Evolutionary conservation across 2,888 invertebrate species (phyloP), one percentile per base, ranked within the genome.

Genomic region (Ceriagrion tenellum): DNA sequence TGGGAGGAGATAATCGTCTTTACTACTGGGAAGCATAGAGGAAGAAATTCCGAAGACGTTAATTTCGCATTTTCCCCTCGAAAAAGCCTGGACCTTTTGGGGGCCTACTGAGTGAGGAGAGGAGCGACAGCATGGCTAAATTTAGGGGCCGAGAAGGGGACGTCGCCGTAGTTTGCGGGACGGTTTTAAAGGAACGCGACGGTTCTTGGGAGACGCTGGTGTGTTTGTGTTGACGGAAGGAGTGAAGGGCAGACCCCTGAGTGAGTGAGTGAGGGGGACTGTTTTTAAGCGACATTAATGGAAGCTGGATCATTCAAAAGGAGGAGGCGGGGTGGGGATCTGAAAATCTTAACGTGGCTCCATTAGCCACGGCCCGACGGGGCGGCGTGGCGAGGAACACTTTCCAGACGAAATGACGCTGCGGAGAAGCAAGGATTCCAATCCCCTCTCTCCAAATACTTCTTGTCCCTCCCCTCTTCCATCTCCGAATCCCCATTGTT

Each of bases 271-370:
- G 56, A 81, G 81, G 35, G n/a, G 23, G 18, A 81, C 23, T 10
- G 81, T 81, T 81, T 81, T 81, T 81, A 81, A 81, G 59, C 35
- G 81, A 26, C 81, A 81, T 81, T 81, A 81, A 81, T 81, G 81
- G 81, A 81, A 35, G 35, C 81, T 16, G 81, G 81, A 81, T 81
- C 81, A 81, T 81, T 81, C 26, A 20, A n/a, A 20, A 69, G 81
- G 81, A 35, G 81, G 13, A 2, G n/a, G n/a, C n/a, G n/a, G n/a
- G n/a, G n/a, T n/a, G n/a, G 12, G 81, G 35, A 26, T 30, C 81
- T 35, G 81, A 18, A 81, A 81, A 81, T 81, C 81, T 81, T 81
- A 35, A 35, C 13, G 35, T n/a, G 81, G 81, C 81, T 81, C 81
- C 81, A 81, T 81, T 81, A 81, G 81, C 81, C 81, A 81, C 81